phyloP scores from a whole-genome alignment of 2,888 invertebrate genomes.

The Ramazzottius varieornatus region DNA sequence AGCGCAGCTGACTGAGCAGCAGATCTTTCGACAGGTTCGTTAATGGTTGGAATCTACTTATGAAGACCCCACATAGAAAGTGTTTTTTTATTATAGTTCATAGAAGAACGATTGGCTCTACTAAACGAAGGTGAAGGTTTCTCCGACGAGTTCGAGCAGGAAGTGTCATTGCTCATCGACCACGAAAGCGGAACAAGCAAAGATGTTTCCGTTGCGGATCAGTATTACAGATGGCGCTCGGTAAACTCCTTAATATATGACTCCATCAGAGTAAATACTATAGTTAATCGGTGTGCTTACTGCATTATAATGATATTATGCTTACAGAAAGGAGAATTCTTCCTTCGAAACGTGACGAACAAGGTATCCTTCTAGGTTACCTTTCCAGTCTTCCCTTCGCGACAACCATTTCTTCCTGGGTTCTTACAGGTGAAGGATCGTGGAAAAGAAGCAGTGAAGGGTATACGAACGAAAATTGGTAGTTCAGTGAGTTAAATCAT shows the following conservation, averaged over 20 bases:
- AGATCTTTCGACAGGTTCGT: constrained; percentile 67
- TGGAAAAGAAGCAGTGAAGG: constrained; percentile 40
- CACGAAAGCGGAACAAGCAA: constrained; percentile 26
- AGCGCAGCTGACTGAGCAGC: constrained; percentile 61
- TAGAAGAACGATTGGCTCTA: constrained; percentile 71
- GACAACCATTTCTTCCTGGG: background rate
- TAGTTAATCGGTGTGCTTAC: background rate
- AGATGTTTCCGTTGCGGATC: background rate
- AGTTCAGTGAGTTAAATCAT: too few species aligned
- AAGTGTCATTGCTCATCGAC: constrained; percentile 43
- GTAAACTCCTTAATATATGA: background rate
- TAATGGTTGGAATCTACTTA: constrained; percentile 4
- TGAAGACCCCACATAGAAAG: constrained; percentile 2
- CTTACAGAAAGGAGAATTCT: background rate
- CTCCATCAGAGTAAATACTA: background rate
- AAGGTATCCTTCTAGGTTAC: background rate
- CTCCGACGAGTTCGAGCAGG: constrained; percentile 79
- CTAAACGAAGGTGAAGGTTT: constrained; percentile 73
- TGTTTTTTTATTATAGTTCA: constrained; percentile 41
- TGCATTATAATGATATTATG: background rate
- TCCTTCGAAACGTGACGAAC: background rate
- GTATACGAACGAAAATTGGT: constrained; percentile 40
- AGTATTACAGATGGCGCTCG: background rate
- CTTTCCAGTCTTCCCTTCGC: background rate
- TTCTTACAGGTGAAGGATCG: constrained; percentile 34